Evolutionary conservation across 2,888 invertebrate species (phyloP), one percentile per base, ranked within the genome.

Genomic region (Cheiracanthium punctorium): DNA sequence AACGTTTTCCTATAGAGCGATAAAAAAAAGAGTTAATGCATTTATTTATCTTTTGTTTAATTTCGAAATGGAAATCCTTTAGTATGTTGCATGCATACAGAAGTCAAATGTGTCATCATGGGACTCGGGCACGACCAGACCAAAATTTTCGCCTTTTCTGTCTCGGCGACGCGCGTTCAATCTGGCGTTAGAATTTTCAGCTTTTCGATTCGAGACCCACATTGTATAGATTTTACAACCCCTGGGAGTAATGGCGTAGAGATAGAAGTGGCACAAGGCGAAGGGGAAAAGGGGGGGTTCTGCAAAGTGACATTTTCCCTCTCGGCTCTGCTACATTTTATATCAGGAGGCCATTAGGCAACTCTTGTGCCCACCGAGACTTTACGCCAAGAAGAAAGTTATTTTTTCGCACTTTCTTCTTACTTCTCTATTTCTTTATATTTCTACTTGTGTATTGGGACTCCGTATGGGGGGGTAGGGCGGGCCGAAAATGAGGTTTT

Each of bases 401-500:
- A 65, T 77, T 32, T 43, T 43, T 43, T 76, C 43, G 48, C 65
- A 29, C 33, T 7, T 30, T 20, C 37, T 30, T 29, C 48, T 48
- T 70, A n/a, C 12, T 37, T 75, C 37, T 14, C 67, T n/a, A 67
- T 30, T n/a, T 33, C 32, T 48, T 48, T 58, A 24, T 58, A 58
- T 58, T 58, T 58, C 67, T 48, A 48, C 77, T 58, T 70, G 67
- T 79, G 29, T 64, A 29, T 65, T 24, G 20, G 29, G 70, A 65
- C 48, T 41, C 20, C 33, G 41, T 41, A 10, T 10, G 72, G 1
- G 17, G 73, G 24, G 29, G 20, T 10, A 70, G 75, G 74, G 20
- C 28, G 75, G 75, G 37, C 37, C 28, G 81, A 70, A 80, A 81
- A 76, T 82, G 82, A 72, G 82, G 77, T 84, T 84, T 77, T 77